Percentiles rank a stretch among this genome's conserved stretches.
Conservation (phyloP, 2,888 invertebrate species). For the Lysandra coridon region DNA sequence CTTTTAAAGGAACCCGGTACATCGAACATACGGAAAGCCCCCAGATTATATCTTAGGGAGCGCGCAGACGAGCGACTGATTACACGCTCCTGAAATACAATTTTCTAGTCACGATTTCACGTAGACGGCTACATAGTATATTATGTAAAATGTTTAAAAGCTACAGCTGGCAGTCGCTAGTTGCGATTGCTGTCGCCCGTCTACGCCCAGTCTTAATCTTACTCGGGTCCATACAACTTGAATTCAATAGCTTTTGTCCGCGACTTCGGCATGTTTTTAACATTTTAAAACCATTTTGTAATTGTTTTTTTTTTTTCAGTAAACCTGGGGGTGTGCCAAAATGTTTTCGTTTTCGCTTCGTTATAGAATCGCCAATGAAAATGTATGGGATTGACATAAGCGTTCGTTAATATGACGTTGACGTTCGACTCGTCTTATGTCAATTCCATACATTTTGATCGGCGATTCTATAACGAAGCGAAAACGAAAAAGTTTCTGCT, state of each 20-base stretch:
- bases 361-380: too few relatives aligned
- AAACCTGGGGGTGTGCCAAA: not conserved
- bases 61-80: not conserved
- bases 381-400: too few relatives aligned
- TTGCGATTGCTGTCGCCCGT: not conserved
- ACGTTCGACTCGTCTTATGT: too few relatives aligned
- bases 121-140: not conserved
- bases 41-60: not conserved
- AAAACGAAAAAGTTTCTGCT: too few relatives aligned
- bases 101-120: not conserved
- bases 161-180: not conserved
- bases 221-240: not conserved
- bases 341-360: too few relatives aligned
- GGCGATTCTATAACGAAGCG: too few relatives aligned
- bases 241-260: conserved; percentile 1
- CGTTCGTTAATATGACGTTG: too few relatives aligned
- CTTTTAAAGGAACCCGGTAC: conserved; percentile 47
- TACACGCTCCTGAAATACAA: not conserved
- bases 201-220: not conserved
- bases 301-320: not conserved
- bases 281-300: not conserved
- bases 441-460: too few relatives aligned
- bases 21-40: conserved; percentile 27
- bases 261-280: not conserved
- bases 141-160: not conserved